These are phyloP conservation scores for Daubentonia madagascariensis DNA, from an alignment of 2,113 vertebrate genomes.

Conservation along the genomic window DNA sequence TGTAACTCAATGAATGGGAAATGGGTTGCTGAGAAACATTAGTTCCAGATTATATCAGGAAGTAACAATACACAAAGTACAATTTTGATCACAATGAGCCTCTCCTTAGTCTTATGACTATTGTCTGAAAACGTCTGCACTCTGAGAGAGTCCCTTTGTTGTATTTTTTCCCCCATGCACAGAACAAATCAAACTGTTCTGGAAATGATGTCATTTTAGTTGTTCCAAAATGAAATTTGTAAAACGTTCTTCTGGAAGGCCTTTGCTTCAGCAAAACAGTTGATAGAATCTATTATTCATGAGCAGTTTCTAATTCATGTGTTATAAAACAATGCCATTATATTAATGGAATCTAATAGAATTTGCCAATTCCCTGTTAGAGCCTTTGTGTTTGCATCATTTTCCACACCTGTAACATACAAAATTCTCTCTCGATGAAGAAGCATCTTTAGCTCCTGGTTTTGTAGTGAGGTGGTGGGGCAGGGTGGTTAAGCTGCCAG, in stretches of 20 bases:
- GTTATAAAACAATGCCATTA: conserved; percentile 28
- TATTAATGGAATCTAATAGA: not conserved
- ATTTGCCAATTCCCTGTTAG: not conserved
- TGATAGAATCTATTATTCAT: conserved; percentile 32
- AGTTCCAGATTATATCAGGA: conserved; percentile 6
- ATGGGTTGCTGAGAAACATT: not conserved
- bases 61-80: not conserved
- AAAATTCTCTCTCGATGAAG: not conserved
- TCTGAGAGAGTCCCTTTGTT: conserved; percentile 1
- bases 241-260: conserved; percentile 6
- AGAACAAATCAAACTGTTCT: conserved; percentile 33
- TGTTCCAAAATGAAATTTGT: conserved; percentile 14
- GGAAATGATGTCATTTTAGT: conserved; percentile 48
- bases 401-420: not conserved
- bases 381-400: not conserved
- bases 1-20: conserved; percentile 6
- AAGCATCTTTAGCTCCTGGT: not conserved
- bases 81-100: not conserved
- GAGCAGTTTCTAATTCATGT: not conserved
- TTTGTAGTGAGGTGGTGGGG: not conserved
- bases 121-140: not conserved
- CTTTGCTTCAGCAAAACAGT: not conserved
- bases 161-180: rapidly evolving
- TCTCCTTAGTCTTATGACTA: not conserved
- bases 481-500: not conserved